These are phyloP conservation scores for Patella pellucida DNA, from an alignment of 2,888 invertebrate genomes.

Conservation along the genomic window DNA sequence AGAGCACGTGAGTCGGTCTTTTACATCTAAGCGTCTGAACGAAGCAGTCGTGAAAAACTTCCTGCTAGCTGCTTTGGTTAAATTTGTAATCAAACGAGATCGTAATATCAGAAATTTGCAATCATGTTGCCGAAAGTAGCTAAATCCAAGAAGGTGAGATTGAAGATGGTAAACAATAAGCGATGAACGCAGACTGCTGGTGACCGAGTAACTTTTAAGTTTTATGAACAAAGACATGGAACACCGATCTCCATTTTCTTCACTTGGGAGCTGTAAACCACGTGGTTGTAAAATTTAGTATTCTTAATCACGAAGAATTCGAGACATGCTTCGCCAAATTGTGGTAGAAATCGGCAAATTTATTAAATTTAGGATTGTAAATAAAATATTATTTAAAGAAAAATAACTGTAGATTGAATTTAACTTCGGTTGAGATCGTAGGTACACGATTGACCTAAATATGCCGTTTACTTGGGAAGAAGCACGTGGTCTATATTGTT, in stretches of 20 bases:
- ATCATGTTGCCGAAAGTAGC: not conserved
- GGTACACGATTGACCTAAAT: too few species aligned
- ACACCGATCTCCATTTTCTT: not conserved
- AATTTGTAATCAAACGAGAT: not conserved
- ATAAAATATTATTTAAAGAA: too few species aligned
- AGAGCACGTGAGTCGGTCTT: not conserved
- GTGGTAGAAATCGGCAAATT: not conserved
- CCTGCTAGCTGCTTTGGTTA: not conserved
- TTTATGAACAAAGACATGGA: not conserved
- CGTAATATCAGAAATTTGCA: not conserved
- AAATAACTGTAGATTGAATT: too few species aligned
- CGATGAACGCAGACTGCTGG: too few species aligned
- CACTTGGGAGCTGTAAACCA: not conserved
- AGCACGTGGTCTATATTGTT: too few species aligned
- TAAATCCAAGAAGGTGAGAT: slow-evolving; percentile 8
- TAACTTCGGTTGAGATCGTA: too few species aligned
- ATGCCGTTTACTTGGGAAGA: too few species aligned
- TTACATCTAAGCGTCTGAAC: not conserved
- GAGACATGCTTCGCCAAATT: not conserved
- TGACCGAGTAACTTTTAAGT: too few species aligned
- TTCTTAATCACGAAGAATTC: not conserved
- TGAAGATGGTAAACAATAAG: not conserved
- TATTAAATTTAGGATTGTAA: too few species aligned
- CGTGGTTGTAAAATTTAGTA: not conserved
- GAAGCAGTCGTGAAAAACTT: not conserved